A percentile compares a stretch with the other conserved stretches of the same genome.
phyloP scores from a whole-genome alignment of 30 jellyfish, hydroid and myxozoan species.

The Sanderia malayensis region DNA sequence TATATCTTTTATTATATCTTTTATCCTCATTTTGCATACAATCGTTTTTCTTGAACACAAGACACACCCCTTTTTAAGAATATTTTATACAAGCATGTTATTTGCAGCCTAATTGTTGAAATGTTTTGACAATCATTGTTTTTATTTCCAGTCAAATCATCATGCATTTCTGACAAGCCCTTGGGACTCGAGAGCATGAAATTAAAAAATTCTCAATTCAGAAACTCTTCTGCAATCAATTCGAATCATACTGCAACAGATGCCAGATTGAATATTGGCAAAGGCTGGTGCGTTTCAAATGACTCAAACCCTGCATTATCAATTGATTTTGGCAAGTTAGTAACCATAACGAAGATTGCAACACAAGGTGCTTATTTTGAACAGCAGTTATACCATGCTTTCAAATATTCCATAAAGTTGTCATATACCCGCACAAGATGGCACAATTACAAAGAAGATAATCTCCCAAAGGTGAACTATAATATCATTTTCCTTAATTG shows the following conservation, averaged over 20 bases:
- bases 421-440: constrained; percentile 16
- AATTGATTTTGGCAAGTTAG: constrained; percentile 17
- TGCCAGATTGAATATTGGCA: constrained; percentile 19
- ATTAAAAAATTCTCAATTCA: neutral
- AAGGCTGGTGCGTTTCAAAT: constrained; percentile 43
- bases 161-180: constrained; percentile 7
- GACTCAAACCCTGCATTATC: neutral
- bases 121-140: no score
- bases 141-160: constrained; percentile 21
- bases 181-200: constrained; percentile 17
- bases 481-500: no score
- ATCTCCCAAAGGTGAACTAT: neutral
- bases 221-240: neutral
- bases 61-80: no score
- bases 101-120: no score
- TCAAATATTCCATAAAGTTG: constrained; percentile 18
- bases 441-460: constrained; percentile 14
- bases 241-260: constrained; percentile 19
- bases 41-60: no score
- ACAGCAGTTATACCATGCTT: neutral
- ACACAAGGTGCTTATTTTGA: constrained; percentile 42
- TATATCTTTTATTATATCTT: no score
- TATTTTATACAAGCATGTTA: no score
- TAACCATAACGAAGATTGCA: constrained; percentile 32
- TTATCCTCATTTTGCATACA: no score